These are phyloP conservation scores for Myodes glareolus DNA, from an alignment of 2,113 vertebrate species.

Conservation along the genomic window DNA sequence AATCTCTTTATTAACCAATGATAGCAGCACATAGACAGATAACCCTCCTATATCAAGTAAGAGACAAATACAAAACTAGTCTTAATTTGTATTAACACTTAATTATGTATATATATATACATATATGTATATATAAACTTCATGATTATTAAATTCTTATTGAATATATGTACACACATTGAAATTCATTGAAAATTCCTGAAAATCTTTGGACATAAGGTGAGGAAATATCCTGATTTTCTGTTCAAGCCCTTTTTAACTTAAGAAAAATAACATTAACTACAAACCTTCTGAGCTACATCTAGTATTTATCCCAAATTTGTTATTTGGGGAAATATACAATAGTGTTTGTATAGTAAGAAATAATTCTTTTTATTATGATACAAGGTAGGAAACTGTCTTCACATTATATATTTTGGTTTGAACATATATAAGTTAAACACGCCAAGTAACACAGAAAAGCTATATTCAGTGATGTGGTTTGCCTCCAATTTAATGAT, in stretches of 20 bases:
- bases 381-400: background rate
- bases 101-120: background rate
- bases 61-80: background rate
- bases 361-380: background rate
- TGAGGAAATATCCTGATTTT: background rate
- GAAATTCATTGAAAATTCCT: background rate
- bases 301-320: background rate
- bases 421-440: background rate
- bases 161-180: background rate
- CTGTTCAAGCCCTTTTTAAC: background rate
- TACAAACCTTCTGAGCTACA: background rate
- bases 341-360: background rate
- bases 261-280: background rate
- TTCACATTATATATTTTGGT: background rate
- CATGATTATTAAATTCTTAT: background rate
- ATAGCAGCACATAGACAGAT: too few relatives aligned
- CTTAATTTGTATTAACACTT: background rate
- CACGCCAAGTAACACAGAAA: background rate
- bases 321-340: background rate
- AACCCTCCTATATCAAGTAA: too few relatives aligned
- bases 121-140: background rate
- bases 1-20: too few relatives aligned
- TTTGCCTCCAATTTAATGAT: background rate
- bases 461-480: background rate
- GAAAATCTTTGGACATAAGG: background rate